phyloP scores from a whole-genome alignment of 2,113 vertebrate genomes.

The Penelope pileata region DNA sequence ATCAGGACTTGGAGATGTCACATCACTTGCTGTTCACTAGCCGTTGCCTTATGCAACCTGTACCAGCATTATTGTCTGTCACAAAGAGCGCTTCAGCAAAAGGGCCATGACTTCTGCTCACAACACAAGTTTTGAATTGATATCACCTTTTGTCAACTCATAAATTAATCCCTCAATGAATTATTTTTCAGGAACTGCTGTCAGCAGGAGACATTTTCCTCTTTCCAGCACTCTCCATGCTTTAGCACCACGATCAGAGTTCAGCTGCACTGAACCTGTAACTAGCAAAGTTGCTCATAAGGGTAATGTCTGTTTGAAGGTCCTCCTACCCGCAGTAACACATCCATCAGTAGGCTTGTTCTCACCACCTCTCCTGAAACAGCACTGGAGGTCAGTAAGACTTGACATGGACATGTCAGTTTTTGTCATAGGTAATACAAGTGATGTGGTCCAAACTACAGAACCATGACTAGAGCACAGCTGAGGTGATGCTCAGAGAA shows the following conservation, averaged over 20 bases:
- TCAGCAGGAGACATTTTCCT: neutral
- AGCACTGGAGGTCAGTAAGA: neutral
- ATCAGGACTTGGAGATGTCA: neutral
- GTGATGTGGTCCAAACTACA: neutral
- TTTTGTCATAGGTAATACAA: neutral
- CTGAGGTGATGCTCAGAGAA: neutral
- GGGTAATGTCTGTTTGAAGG: neutral
- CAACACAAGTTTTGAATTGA: neutral
- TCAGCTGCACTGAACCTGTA: neutral
- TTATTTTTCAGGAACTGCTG: neutral
- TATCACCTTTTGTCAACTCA: neutral
- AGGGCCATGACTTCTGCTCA: neutral
- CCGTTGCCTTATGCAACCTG: neutral
- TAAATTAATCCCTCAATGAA: neutral
- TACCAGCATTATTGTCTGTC: neutral
- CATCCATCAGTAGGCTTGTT: rapidly evolving
- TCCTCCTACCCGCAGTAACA: neutral
- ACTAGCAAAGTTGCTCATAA: neutral
- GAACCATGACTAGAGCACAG: neutral
- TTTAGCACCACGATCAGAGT: neutral
- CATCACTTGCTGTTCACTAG: neutral
- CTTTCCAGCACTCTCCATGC: neutral
- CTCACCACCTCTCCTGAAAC: neutral
- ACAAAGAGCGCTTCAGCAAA: neutral
- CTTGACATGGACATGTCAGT: rapidly evolving